These are phyloP conservation scores for Pogonognathellus flavescens DNA, from an alignment of 1,140 invertebrate genomes.

Conservation along the genomic window DNA sequence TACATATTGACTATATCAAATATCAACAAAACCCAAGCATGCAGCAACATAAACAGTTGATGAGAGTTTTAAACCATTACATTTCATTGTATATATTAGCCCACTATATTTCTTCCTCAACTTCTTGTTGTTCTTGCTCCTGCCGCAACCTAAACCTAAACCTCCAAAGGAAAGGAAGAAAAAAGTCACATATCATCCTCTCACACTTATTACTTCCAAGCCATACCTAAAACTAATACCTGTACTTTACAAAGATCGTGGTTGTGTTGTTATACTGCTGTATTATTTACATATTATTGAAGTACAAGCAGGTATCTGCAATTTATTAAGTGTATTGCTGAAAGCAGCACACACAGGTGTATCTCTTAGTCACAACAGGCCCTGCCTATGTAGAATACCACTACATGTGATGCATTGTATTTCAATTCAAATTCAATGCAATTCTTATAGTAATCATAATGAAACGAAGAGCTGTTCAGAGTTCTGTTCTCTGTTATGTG, in stretches of 20 bases:
- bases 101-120: neutral
- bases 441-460: neutral
- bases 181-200: constrained; percentile 20
- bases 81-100: neutral
- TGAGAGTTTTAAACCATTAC: neutral
- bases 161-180: neutral
- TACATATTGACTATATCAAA: too few species aligned
- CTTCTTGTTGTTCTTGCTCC: neutral
- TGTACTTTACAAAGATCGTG: constrained; percentile 13
- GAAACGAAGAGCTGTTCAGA: constrained; percentile 36
- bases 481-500: neutral
- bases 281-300: constrained; percentile 6
- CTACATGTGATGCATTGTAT: constrained; percentile 21
- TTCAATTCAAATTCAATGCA: constrained; percentile 27
- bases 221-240: neutral
- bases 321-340: neutral
- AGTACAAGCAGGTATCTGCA: neutral
- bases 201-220: neutral
- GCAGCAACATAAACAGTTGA: neutral
- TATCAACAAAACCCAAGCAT: too few species aligned
- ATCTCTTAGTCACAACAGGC: neutral
- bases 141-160: constrained; percentile 23
- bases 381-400: neutral
- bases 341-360: constrained; percentile 38
- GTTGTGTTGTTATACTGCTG: neutral